These are phyloP conservation scores for Peromyscus californicus DNA, from an alignment of 2,113 vertebrate species.

Conservation along the genomic window DNA sequence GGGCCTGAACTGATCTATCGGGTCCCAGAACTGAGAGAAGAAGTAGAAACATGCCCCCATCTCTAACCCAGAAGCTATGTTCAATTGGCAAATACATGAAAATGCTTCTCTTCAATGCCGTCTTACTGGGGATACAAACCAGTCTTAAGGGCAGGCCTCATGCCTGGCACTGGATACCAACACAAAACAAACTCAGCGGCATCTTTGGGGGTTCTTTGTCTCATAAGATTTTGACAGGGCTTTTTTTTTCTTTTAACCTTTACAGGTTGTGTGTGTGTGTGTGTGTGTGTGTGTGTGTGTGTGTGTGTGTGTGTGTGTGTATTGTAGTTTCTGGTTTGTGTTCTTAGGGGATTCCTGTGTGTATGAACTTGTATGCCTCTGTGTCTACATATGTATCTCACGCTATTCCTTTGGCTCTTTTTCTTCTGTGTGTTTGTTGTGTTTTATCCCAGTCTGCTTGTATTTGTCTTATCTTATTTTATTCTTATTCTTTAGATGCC, in stretches of 20 bases:
- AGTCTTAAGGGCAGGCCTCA: background rate
- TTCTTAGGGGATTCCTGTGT: background rate
- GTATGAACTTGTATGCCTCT: background rate
- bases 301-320: background rate
- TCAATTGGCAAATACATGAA: background rate
- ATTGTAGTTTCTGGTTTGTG: background rate
- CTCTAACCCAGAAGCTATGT: background rate
- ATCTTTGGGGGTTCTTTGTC: background rate
- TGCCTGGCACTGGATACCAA: no score
- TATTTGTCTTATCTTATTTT: background rate
- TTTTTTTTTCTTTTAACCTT: background rate
- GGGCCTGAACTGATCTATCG: background rate
- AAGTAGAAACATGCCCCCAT: background rate
- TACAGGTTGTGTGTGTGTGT: no score
- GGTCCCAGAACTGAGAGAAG: background rate
- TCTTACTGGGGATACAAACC: background rate
- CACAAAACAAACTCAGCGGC: background rate
- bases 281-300: no score
- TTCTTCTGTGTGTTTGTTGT: background rate
- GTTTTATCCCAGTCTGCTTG: background rate
- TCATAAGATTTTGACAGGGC: background rate
- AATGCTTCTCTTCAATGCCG: background rate
- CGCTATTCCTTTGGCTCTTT: background rate
- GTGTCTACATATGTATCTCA: background rate
- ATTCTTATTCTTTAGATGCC: background rate